Base-by-base conservation (phyloP, 35 echinoderm and acorn worm species). In the Ophioderma brevispina region DNA sequence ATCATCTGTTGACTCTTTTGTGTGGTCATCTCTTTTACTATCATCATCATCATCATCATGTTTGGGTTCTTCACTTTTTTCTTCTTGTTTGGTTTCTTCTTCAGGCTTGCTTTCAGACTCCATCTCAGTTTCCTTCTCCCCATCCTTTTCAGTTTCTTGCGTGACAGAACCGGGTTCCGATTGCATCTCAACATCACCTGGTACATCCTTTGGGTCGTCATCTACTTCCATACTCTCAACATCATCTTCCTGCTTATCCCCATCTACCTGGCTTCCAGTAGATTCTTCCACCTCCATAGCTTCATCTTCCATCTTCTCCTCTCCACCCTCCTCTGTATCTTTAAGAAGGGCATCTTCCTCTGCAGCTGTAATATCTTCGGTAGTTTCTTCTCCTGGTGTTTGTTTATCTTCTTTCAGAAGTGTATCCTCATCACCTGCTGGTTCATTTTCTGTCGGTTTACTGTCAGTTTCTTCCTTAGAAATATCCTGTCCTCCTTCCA, bases 171-270 rank as follows among this genome's bases (percentile, higher is more conserved):
- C 78, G 1, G 59, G 59, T 70, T 70, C 59, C 2, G 59, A 70
- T 25, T 25, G 5, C 59, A 70, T 70, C 28, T 70, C 28, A 36
- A 31, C 35, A 82, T 82, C 80, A 40, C 38, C 42, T n/a, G n/a
- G n/a, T n/a, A n/a, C n/a, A 82, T 82, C 80, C 42, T 32, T 82
- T n/a, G 23, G 41, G 1, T 82, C 80, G 19, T 82, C 80, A 39
- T 31, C 33, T 2, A 82, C 80, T 19, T 37, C 37, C n/a, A 43
- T 41, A 13, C 25, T 40, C 41, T 31, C 37, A 11, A 41, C 80
- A 42, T 82, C 41, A 36, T 56, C 40, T 6, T 80, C 78, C 4
- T 13, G 78, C 34, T 3, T 80, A 30, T 77, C 30, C 8, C 33
- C 46, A n/a, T n/a, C n/a, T n/a, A n/a, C n/a, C 8, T 52, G 46